Base-by-base conservation (phyloP, 2,888 invertebrate genomes). In the Epicampocera succincta region DNA sequence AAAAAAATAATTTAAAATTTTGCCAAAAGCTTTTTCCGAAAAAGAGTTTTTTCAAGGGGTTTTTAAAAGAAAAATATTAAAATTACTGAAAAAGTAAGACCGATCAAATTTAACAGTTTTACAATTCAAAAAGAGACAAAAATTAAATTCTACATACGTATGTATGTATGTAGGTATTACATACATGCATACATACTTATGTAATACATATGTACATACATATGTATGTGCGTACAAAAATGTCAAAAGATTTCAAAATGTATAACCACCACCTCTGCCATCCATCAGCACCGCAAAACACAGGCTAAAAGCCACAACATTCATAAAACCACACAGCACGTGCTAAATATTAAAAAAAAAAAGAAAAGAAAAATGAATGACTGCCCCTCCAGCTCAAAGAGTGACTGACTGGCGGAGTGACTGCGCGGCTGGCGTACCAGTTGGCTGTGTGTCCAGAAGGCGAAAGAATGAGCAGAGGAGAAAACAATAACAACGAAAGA, bases 311-410 rank as follows among this genome's bases (percentile, higher is more conserved):
- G 66, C 72, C 78, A 73, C 72, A 79, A 72, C 46, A 69, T 76
- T 61, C 68, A 73, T 58, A 66, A 78, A 79, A 79, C 78, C 78
- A 58, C 78, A 66, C 78, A 73, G 78, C 78, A 79, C 78, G 78
- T 79, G 78, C 78, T 79, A 40, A 72, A 48, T 38, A 56, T 15
- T 65, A 65, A 38, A 29, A 33, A 63, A 73, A 61, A 63, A 19
- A 25, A 54, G 21, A 13, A 29, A 15, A 29, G 3, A 48, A 33
- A n/a, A n/a, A 13, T 38, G 12, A 60, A 19, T 33, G 21, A 46
- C 19, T 38, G 42, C n/a, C 52, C 13, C 8, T 52, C 19, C 8
- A 52, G 8, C 52, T 25, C 21, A 12, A 25, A 17, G 21, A 46
- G 21, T 58, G 66, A 25, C 52, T 52, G 61, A 9, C 42, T 29